Evolutionary conservation across 1,140 invertebrate species (phyloP).

Genomic region (Drosophila trapezifrons): DNA sequence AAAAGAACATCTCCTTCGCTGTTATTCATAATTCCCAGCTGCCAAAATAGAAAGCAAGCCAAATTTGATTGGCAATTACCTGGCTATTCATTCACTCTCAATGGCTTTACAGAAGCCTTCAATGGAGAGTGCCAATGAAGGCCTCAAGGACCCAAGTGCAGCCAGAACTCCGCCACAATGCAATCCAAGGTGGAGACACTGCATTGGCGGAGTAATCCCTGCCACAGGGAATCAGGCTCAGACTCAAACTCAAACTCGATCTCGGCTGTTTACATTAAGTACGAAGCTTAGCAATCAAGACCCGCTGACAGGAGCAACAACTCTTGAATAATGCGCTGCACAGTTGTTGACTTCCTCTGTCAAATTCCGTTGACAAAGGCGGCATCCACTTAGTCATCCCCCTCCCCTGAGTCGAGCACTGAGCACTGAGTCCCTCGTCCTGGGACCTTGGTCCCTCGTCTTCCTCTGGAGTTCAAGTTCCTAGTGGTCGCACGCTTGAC

Average conservation of each 20-base stretch:
- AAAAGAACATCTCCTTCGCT: no score
- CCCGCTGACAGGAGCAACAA: constrained; percentile 35
- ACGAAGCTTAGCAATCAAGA: constrained; percentile 45
- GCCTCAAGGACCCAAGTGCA: not conserved
- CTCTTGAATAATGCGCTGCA: constrained; percentile 60
- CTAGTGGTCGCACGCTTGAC: constrained; percentile 52
- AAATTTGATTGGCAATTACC: constrained; percentile 14
- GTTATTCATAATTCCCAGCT: not conserved
- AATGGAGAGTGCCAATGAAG: constrained; percentile 11
- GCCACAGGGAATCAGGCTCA: not conserved
- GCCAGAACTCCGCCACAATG: constrained; percentile 2
- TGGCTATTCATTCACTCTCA: constrained; percentile 49
- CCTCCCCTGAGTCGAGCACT: not conserved
- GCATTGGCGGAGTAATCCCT: not conserved
- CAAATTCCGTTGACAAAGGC: constrained; percentile 59
- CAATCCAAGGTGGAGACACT: not conserved
- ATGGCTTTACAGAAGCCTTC: constrained; percentile 2
- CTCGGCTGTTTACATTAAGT: constrained; percentile 46
- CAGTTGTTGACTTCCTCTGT: constrained; percentile 62
- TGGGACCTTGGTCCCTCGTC: not conserved
- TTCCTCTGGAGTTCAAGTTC: constrained; percentile 32
- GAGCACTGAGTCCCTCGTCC: constrained; percentile 5
- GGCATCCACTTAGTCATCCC: constrained; percentile 39
- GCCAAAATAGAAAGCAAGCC: not conserved
- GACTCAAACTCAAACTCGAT: not conserved